Evolutionary conservation across 2,888 invertebrate genomes (phyloP), one percentile per base, ranked within the genome.

Genomic region (Omphaloscelis lunosa): DNA sequence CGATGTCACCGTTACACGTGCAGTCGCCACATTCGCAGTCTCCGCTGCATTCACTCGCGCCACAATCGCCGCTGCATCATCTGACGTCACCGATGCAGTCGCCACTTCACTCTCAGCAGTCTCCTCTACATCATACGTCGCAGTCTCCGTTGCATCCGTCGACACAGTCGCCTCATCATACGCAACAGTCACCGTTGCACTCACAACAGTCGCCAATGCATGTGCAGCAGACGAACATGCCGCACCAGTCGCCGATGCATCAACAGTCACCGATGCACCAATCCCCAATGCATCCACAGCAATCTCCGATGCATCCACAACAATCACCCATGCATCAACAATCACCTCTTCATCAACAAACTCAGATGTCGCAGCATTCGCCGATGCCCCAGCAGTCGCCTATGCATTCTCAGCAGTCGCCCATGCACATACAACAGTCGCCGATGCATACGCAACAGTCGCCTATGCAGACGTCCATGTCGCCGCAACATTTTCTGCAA

Each of bases 141-240:
- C 95, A 95, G 75, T 95, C 95, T 1, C 95, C 95, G 20, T 82
- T 94, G 65, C 95, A 96, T 83, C 91, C 93, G n/a, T 92, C 94
- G 59, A 94, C 94, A 12, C 96, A 96, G 74, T 95, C 95, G 4
- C 95, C 95, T 41, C 90, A 93, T n/a, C 95, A 96, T 77, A 89
- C 95, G 41, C 95, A 95, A 73, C 95, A 95, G 83, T 94, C 94
- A 5, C 95, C 95, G 41, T 90, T 94, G 84, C 95, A 95, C 78
- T 93, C 95, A 29, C 95, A 95, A 75, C 95, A 95, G 84, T 95
- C 95, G 0, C 95, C 95, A 29, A 93, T 95, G 93, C 95, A 95
- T 76, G 92, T 91, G 59, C 94, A 94, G 77, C 95, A 95, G 83
- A 91, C 91, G 5, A 86, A 84, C 53, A 62, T 89, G 74, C 91